phyloP scores from a whole-genome alignment of 2,113 vertebrate genomes.

The Sphyrna mokarran region DNA sequence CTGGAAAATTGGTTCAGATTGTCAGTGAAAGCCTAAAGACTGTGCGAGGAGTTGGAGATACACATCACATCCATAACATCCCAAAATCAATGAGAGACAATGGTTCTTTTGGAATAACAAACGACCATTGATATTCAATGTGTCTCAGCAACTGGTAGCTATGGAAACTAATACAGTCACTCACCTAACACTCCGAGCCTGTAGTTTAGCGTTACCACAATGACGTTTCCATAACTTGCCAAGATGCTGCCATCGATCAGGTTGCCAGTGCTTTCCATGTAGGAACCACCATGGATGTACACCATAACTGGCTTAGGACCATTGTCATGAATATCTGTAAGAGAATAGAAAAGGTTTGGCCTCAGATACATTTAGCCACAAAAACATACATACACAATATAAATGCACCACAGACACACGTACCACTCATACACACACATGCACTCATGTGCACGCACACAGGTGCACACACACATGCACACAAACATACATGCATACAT shows the following conservation, averaged over 20 bases:
- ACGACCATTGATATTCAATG: neutral
- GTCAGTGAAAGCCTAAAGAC: too few species aligned
- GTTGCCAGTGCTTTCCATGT: conserved; percentile 88
- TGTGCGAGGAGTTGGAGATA: too few species aligned
- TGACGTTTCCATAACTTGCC: conserved; percentile 87
- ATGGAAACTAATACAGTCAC: conserved; percentile 39
- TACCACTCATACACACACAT: neutral
- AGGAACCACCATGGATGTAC: conserved; percentile 89
- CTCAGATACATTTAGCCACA: neutral
- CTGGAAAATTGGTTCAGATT: neutral
- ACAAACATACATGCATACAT: neutral
- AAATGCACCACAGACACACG: neutral
- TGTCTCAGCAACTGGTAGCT: neutral
- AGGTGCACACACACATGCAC: neutral
- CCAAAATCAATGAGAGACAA: neutral
- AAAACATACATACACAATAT: neutral
- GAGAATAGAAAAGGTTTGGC: conserved; percentile 41
- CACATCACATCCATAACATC: neutral
- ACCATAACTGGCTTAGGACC: conserved; percentile 88
- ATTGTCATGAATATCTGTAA: conserved; percentile 78
- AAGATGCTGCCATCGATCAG: conserved; percentile 92
- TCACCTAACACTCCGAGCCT: conserved; percentile 85
- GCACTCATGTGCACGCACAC: too few species aligned
- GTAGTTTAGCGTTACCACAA: conserved; percentile 90
- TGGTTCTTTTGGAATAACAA: neutral